A percentile compares a stretch with the other conserved stretches of the same genome.
Evolutionary conservation across 2,113 vertebrate genomes (phyloP).

Genomic region (Struthio camelus): DNA sequence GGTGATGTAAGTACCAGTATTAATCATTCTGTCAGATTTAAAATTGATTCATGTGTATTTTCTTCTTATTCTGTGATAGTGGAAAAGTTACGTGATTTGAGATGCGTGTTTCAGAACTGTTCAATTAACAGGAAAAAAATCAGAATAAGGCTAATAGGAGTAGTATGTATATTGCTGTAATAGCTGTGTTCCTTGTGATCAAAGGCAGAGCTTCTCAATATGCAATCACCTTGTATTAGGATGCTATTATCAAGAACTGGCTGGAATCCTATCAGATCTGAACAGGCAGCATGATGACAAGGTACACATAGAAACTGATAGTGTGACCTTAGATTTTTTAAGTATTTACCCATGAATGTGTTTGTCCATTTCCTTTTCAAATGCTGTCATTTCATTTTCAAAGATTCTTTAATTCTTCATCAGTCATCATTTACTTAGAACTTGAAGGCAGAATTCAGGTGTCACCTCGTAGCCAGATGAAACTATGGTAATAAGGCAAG

Average conservation of each 20-base stretch:
- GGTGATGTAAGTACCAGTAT: not conserved
- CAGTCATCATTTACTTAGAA: not conserved
- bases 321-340: not conserved
- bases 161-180: not conserved
- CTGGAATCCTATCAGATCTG: not conserved
- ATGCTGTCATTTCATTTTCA: not conserved
- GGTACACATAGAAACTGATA: not conserved
- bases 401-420: not conserved
- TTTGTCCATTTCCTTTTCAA: not conserved
- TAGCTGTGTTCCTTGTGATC: not conserved
- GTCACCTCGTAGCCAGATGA: not conserved
- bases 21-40: not conserved
- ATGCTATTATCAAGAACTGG: not conserved
- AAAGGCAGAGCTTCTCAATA: not conserved
- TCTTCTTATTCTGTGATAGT: not conserved
- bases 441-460: conserved; percentile 6
- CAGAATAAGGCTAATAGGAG: not conserved
- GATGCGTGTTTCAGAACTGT: not conserved
- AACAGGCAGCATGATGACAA: not conserved
- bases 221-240: not conserved
- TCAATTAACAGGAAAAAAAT: not conserved
- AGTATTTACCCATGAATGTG: not conserved
- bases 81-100: not conserved
- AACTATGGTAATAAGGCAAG: conserved; percentile 52
- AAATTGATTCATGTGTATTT: not conserved